Evolutionary conservation across 1,140 invertebrate genomes (phyloP).

Genomic region (Temnothorax curvispinosus): DNA sequence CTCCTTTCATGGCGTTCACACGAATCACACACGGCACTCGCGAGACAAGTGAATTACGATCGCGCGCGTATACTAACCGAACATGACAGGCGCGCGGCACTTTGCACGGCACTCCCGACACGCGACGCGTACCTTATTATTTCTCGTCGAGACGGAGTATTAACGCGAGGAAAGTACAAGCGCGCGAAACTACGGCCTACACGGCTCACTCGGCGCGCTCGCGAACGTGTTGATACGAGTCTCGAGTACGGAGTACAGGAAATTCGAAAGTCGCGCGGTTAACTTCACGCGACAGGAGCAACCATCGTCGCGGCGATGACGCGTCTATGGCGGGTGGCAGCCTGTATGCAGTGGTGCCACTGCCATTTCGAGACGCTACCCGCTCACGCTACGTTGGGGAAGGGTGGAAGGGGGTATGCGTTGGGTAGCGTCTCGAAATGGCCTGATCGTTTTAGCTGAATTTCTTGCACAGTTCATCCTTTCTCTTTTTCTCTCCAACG

Average conservation of each 20-base stretch:
- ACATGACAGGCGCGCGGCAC: neutral
- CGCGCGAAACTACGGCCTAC: neutral
- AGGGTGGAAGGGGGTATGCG: too few species aligned
- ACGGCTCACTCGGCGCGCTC: neutral
- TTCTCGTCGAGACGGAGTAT: neutral
- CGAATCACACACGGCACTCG: neutral
- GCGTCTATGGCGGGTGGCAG: too few species aligned
- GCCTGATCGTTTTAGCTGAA: too few species aligned
- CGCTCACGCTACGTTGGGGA: too few species aligned
- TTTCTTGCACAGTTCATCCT: too few species aligned
- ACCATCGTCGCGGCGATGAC: too few species aligned
- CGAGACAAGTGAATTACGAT: neutral
- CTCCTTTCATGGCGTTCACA: neutral
- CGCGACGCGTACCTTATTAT: neutral
- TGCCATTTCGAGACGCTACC: too few species aligned
- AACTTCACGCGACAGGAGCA: neutral
- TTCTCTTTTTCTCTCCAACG: too few species aligned
- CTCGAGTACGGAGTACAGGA: neutral
- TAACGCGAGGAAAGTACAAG: neutral
- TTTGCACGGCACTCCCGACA: neutral
- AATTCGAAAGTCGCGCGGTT: neutral
- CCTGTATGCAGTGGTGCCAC: too few species aligned
- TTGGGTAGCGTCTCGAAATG: too few species aligned
- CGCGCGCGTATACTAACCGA: neutral
- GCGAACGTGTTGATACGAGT: neutral